Conservation (phyloP, 2,888 invertebrate genomes). For the Phengaris arion region DNA sequence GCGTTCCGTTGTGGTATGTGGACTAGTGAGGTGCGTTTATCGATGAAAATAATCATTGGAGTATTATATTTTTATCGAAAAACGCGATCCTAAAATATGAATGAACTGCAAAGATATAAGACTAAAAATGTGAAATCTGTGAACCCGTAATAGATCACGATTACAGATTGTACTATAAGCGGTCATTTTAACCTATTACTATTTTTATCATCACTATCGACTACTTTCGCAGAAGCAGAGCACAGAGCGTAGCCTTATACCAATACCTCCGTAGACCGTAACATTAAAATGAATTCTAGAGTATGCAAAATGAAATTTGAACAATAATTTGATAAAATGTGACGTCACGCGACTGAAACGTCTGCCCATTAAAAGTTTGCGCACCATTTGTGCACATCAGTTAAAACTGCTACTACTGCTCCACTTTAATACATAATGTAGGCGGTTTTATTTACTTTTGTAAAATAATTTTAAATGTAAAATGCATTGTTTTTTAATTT, state of each 20-base stretch:
- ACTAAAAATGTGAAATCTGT: no score
- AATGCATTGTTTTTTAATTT: no score
- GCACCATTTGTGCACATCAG: conserved; percentile 7
- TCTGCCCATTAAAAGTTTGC: conserved; percentile 11
- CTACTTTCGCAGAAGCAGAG: no score
- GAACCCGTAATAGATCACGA: no score
- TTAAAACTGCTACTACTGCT: not conserved
- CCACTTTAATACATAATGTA: not conserved
- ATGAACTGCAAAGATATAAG: not conserved
- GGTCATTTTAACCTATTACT: no score
- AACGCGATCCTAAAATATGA: not conserved
- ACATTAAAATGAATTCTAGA: not conserved
- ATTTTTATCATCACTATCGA: no score
- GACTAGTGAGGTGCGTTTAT: conserved; percentile 27
- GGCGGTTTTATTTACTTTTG: not conserved
- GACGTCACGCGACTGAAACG: not conserved
- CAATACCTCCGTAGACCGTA: no score
- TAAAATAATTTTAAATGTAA: not conserved
- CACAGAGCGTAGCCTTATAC: no score
- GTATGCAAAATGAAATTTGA: not conserved
- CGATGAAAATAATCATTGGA: conserved; percentile 19
- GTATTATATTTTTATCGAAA: no score
- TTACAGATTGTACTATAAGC: no score
- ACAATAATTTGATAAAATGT: not conserved
- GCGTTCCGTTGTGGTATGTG: conserved; percentile 28